A percentile compares a stretch with the other conserved stretches of the same genome.
These are phyloP conservation scores for Noctuana brunneofusca DNA, from an alignment of 2,888 invertebrate species.

Conservation along the genomic window DNA sequence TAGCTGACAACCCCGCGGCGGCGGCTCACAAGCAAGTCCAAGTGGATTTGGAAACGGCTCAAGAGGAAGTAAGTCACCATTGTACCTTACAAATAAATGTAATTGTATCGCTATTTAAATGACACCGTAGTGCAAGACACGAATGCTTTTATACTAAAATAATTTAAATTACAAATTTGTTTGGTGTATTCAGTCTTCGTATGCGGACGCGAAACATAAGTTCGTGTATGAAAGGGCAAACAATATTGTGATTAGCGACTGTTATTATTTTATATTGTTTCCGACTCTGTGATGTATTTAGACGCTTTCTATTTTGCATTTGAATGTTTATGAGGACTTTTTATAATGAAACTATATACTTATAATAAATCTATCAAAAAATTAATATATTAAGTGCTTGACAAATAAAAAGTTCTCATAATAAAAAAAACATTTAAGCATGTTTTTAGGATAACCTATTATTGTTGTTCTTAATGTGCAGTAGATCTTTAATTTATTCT, in stretches of 20 bases:
- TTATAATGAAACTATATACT: background rate
- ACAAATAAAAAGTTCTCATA: background rate
- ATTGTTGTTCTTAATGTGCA: background rate
- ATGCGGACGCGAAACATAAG: no score
- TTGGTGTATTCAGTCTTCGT: no score
- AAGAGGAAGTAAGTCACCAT: conserved; percentile 82
- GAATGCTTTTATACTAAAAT: no score
- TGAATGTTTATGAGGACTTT: background rate
- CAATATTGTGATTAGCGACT: no score
- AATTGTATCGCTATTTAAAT: no score
- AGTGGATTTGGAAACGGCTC: conserved; percentile 86
- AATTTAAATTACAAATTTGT: no score
- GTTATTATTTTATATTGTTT: background rate
- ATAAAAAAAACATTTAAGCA: background rate
- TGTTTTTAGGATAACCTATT: background rate
- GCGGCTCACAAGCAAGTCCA: conserved; percentile 86
- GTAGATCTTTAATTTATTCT: background rate
- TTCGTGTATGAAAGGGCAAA: no score
- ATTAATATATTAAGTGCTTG: background rate
- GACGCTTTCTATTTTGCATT: background rate
- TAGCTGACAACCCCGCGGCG: conserved; percentile 88
- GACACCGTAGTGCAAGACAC: background rate
- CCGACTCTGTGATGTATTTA: background rate
- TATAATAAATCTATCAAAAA: background rate
- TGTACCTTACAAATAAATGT: background rate